Evolutionary conservation across 2,113 vertebrate genomes (phyloP).

Genomic region (Callaeas wilsoni): DNA sequence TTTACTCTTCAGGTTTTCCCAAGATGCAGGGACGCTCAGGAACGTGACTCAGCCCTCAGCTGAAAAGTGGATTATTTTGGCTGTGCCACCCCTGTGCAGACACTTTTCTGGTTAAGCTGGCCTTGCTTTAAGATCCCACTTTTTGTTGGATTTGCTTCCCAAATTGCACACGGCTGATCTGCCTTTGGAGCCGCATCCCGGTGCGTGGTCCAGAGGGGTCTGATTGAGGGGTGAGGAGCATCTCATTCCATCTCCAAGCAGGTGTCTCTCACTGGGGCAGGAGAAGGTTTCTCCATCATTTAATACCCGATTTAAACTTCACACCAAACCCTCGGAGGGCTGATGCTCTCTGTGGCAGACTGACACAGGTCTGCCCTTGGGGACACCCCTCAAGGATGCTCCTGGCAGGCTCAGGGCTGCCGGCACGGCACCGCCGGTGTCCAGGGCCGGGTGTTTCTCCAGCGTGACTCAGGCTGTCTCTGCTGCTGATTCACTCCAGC

Average conservation of each 20-base stretch:
- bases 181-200: rapidly evolving
- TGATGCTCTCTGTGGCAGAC: neutral
- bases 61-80: neutral
- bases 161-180: rapidly evolving
- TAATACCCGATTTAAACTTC: neutral
- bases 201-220: rapidly evolving
- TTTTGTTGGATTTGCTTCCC: neutral
- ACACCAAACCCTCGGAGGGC: neutral
- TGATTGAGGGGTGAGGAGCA: neutral
- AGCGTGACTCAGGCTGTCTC: slow-evolving; percentile 42
- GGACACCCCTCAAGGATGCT: neutral
- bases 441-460: neutral
- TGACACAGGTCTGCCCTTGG: neutral
- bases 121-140: neutral
- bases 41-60: neutral
- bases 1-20: neutral
- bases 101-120: neutral
- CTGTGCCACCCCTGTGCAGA: neutral
- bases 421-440: rapidly evolving
- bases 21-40: neutral
- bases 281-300: neutral
- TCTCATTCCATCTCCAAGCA: neutral
- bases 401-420: neutral
- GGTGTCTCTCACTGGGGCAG: neutral
- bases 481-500: slow-evolving; percentile 60